Evolutionary conservation across 2,888 invertebrate species (phyloP).

Genomic region (Chouioia cunea): DNA sequence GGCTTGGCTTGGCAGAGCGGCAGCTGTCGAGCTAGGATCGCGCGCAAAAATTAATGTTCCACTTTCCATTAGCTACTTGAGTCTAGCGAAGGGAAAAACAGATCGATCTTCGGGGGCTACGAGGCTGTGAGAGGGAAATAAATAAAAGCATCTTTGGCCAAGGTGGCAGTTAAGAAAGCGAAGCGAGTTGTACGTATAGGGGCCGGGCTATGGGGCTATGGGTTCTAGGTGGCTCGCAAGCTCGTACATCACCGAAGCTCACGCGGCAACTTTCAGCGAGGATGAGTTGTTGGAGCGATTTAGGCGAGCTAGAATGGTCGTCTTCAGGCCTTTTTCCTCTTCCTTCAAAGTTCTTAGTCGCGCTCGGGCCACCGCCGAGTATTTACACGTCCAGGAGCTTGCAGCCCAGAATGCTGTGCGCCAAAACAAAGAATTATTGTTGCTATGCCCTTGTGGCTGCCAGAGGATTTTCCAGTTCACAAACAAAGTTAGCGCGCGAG

Average conservation of each 20-base stretch:
- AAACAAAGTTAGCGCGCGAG: constrained; percentile 65
- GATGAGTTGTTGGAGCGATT: constrained; percentile 68
- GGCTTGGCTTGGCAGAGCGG: background rate
- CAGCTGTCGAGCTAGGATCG: constrained; percentile 2
- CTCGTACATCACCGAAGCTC: constrained; percentile 64
- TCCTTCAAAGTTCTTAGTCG: constrained; percentile 28
- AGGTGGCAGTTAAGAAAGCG: background rate
- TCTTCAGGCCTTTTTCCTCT: constrained; percentile 34
- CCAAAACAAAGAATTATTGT: constrained; percentile 68
- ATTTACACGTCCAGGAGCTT: constrained; percentile 65
- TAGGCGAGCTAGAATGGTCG: constrained; percentile 59
- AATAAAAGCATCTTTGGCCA: constrained; percentile 8
- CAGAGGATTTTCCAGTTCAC: constrained; percentile 66
- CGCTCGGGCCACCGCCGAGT: constrained; percentile 53
- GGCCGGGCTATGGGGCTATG: too few species aligned
- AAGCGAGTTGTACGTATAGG: background rate
- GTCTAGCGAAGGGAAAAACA: background rate
- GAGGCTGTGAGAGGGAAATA: constrained; percentile 3
- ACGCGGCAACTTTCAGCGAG: constrained; percentile 65
- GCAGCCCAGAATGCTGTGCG: constrained; percentile 45
- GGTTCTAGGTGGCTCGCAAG: too few species aligned
- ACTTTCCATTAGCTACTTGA: too few species aligned
- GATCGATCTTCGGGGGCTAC: background rate
- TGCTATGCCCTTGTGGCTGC: constrained; percentile 64
- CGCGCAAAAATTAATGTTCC: too few species aligned